These are phyloP conservation scores for Folsomia manolachei DNA, from an alignment of 2,888 invertebrate genomes.

Conservation along the genomic window DNA sequence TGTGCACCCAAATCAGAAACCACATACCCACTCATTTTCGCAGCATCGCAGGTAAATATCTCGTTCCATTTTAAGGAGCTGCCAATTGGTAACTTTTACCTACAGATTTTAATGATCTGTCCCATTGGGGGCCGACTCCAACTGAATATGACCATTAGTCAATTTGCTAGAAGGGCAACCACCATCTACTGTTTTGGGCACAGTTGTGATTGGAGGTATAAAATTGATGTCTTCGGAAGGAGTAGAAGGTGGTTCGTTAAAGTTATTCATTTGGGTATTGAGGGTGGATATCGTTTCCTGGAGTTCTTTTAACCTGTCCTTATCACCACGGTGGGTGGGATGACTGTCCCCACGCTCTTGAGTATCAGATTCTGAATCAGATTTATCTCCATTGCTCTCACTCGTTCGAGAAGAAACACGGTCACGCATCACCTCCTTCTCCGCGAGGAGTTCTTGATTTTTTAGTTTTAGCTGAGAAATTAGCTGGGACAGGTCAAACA, in stretches of 20 bases:
- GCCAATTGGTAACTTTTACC: neutral
- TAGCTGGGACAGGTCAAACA: slow-evolving; percentile 49
- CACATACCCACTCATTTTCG: too few species aligned
- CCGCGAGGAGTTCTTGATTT: slow-evolving; percentile 93
- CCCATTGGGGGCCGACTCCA: neutral
- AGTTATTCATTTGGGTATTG: slow-evolving; percentile 76
- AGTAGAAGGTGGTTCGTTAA: slow-evolving; percentile 26
- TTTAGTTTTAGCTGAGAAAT: slow-evolving; percentile 54
- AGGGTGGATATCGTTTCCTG: slow-evolving; percentile 90
- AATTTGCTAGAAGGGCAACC: neutral
- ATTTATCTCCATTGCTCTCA: slow-evolving; percentile 44
- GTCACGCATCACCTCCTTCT: slow-evolving; percentile 83
- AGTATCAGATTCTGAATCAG: slow-evolving; percentile 47
- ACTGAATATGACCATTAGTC: neutral
- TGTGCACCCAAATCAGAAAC: too few species aligned
- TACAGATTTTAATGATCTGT: neutral
- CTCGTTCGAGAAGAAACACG: slow-evolving; percentile 42
- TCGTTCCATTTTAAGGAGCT: too few species aligned
- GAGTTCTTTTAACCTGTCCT: slow-evolving; percentile 55
- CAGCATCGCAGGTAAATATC: too few species aligned
- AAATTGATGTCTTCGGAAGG: neutral
- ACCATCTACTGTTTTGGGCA: neutral
- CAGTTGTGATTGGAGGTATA: neutral
- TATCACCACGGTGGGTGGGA: neutral
- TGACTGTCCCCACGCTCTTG: slow-evolving; percentile 27